Evolutionary conservation across 2,888 invertebrate genomes (phyloP), one percentile per base, ranked within the genome.

Genomic region (Enoplolaimus lenunculus): DNA sequence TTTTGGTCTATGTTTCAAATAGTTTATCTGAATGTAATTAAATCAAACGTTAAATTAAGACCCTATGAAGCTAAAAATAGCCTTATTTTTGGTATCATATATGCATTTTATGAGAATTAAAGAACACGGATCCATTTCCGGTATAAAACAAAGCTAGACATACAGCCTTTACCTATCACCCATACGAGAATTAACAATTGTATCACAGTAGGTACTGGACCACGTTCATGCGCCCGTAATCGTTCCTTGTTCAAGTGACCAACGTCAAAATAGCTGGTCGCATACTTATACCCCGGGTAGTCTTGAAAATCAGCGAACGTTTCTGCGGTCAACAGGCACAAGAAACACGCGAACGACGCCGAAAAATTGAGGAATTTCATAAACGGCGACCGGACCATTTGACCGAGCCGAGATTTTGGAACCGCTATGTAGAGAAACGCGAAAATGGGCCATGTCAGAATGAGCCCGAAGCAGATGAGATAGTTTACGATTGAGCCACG

Each of bases 351-450:
- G 75, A 85, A 85, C 16, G 84, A 84, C 64, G 84, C 83, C 73
- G 81, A 81, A 80, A 85, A 85, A 76, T 85, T 85, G 73, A 85
- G 81, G 76, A 85, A 85, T 78, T 85, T 85, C 84, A 85, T 85
- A 78, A 85, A 85, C 0, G 85, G 85, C 60, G 83, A 83, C 13
- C 85, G 80, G 2, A 85, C 80, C 45, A 85, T 79, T 73, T 83
- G 80, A 1, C 85, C 85, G 31, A 84, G 77, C 70, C 81, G 78
- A 68, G 82, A 82, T 62, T 81, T 79, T 1, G 85, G 85, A 33
- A 77, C 75, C 60, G 77, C n/a, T 60, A 79, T 77, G 71, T 79
- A 79, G 66, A 73, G 73, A 26, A 75, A 13, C 35, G 78, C 75
- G 68, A 84, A 78, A 68, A 84, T 77, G 73, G 85, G 85, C 77